phyloP scores from a whole-genome alignment of 2,113 vertebrate species.

The Oenanthe oenanthe region DNA sequence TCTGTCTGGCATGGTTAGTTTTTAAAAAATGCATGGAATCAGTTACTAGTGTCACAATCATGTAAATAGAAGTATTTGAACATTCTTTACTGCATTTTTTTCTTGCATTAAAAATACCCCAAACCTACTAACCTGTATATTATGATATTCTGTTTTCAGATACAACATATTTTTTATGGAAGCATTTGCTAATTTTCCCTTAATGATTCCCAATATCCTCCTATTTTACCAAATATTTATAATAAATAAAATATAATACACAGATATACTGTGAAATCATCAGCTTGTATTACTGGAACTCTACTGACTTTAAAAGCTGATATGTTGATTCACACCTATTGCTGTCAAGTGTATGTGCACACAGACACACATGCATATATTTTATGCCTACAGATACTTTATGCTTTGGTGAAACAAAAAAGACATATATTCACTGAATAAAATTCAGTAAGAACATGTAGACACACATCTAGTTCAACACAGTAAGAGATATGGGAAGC shows the following conservation, averaged over 20 bases:
- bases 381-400: background rate
- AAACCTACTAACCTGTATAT: background rate
- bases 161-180: background rate
- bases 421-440: background rate
- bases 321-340: background rate
- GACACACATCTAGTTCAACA: background rate
- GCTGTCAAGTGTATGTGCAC: background rate
- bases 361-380: background rate
- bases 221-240: background rate
- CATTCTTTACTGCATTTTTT: conserved; percentile 22
- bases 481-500: background rate
- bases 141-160: background rate
- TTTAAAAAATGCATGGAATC: conserved; percentile 57
- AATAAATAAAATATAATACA: background rate
- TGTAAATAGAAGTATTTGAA: conserved; percentile 34
- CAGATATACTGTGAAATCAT: background rate
- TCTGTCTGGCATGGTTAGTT: conserved; percentile 22
- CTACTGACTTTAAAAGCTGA: background rate
- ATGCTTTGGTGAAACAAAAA: background rate
- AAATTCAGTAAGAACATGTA: background rate
- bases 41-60: background rate
- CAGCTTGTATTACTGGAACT: background rate
- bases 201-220: background rate
- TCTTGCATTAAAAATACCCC: background rate
- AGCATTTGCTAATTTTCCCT: background rate